Base-by-base conservation (phyloP, 2,888 invertebrate genomes). In the Polia nebulosa region DNA sequence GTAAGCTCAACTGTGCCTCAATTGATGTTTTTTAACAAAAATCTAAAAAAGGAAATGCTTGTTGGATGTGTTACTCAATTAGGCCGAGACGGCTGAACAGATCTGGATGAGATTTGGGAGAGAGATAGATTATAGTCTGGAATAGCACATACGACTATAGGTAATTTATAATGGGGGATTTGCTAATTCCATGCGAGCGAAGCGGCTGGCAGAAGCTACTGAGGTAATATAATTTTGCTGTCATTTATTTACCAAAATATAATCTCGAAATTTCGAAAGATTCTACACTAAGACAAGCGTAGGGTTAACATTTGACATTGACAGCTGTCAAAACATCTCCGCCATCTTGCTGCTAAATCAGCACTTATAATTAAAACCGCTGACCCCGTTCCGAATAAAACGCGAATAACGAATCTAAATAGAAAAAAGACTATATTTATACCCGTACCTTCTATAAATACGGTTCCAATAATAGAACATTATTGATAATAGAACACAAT, bases 401-500 rank as follows among this genome's bases (percentile, higher is more conserved):
- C 52, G 34, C 13, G 25, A 49, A 36, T 25, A 51, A 11, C 41
- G 6, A 67, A 44, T 55, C 53, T 68, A 41, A 67, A 67, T 47
- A 39, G 27, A 57, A 45, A 57, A 63, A 62, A 70, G 11, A 17
- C 73, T 57, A 60, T 66, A 75, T 57, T 72, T 75, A 72, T 57
- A 60, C n/a, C n/a, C n/a, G n/a, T n/a, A n/a, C 51, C 32, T 25
- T 64, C 59, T 78, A 75, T 64, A 78, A 78, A 72, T 78, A 75
- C 39, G 15, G 9, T 51, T 29, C 45, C 72, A 60, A 58, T 73
- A 61, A 61, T 73, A 67, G 58, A 53, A n/a, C n/a, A n/a, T n/a
- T n/a, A n/a, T 36, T 68, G 70, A 59, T 49, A 59, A 41, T 55
- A 53, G 22, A 39, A 36, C 27, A 67, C 62, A 73, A 75, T 70